Conservation (phyloP, 2,113 vertebrate genomes). For the Danionella cerebrum region DNA sequence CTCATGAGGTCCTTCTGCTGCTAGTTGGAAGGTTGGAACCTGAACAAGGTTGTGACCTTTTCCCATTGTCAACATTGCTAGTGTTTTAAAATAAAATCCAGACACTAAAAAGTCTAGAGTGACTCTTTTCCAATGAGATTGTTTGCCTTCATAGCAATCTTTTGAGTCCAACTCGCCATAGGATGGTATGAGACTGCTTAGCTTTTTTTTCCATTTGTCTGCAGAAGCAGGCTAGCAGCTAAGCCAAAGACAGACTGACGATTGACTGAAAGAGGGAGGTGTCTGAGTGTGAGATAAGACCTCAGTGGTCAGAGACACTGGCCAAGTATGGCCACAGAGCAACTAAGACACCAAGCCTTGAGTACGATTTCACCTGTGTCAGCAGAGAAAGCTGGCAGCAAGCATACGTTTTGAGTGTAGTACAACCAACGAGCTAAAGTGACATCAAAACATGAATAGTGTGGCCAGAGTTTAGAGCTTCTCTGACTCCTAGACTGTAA, state of each 20-base stretch:
- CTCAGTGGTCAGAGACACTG: slow-evolving; percentile 40
- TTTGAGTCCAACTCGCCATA: slow-evolving; percentile 47
- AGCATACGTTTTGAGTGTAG: neutral
- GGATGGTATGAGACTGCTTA: slow-evolving; percentile 45
- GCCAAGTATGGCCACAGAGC: slow-evolving; percentile 59
- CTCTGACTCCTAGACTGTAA: neutral
- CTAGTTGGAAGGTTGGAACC: neutral
- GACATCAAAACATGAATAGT: neutral
- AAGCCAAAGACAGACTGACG: slow-evolving; percentile 19
- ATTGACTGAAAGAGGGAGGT: slow-evolving; percentile 21
- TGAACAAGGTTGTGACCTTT: neutral
- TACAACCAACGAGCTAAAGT: neutral
- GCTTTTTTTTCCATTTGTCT: slow-evolving; percentile 1
- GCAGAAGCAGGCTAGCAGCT: slow-evolving; percentile 65
- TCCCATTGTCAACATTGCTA: neutral
- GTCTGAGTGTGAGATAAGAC: slow-evolving; percentile 33
- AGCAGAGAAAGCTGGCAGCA: slow-evolving; percentile 58
- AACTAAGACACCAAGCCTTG: slow-evolving; percentile 56
- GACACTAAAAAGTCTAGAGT: neutral
- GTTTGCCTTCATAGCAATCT: slow-evolving; percentile 46
- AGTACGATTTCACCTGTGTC: slow-evolving; percentile 71
- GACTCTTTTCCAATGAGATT: neutral
- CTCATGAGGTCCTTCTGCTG: neutral
- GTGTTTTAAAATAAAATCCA: neutral
- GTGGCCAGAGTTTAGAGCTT: neutral